Evolutionary conservation across 2,797 vertebrate species (phyloP), one percentile per base, ranked within the genome.

Genomic region (Adelosebastes latens): DNA sequence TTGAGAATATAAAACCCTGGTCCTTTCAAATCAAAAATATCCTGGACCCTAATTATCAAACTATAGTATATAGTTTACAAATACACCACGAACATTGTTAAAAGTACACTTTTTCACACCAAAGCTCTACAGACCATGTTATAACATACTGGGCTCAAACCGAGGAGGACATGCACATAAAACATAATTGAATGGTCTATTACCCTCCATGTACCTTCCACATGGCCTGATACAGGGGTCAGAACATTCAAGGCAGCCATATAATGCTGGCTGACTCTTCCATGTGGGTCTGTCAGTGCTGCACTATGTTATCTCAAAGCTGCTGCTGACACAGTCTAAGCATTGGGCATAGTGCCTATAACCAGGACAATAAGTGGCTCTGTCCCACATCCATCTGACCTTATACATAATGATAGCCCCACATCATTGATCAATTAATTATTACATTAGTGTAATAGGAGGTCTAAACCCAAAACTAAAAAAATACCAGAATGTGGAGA

Each of bases 321-420:
- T 88, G 87, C 77, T 88, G 86, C 80, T 87, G 86, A 92, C 89
- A 87, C 70, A 84, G 82, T 79, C 67, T 73, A 81, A 83, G 79
- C 22, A 27, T 75, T 72, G 58, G 84, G 79, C 77, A 62, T 10
- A 2, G 62, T 58, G 82, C 68, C 68, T 74, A 46, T 46, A 73
- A 76, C 77, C 75, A 32, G 78, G 59, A 88, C 85, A 93, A 85
- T 88, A 82, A 79, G 79, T 70, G 67, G 82, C 75, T 81, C 71
- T 79, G 85, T 75, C 64, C 78, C 71, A 75, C 25, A 85, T 74
- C 73, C 52, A 77, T 75, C 70, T 75, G n/a, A 80, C 62, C 10
- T 27, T 64, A 71, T 7, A 81, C 52, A 52, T 73, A 75, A 73
- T n/a, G 10, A 62, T 72, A 80, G 25, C 32, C 56, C 34, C 31